Evolutionary conservation across 2,888 invertebrate species (phyloP), one percentile per base, ranked within the genome.

Genomic region (Sphinx pinastri): DNA sequence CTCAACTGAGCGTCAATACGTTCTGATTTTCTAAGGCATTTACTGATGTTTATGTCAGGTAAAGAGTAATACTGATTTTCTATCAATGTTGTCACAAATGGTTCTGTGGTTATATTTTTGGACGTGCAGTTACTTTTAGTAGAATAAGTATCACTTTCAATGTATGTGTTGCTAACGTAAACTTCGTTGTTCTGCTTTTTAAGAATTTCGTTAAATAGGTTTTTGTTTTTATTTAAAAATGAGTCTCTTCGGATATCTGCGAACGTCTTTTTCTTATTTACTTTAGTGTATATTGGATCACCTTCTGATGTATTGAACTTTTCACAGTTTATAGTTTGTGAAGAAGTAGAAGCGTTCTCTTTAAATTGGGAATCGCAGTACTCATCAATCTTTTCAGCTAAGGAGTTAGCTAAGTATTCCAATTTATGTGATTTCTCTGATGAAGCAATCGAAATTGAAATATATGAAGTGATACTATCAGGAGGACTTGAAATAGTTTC

Each of bases 51-150:
- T 66, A 96, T 95, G 85, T 96, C 96, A 11, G 96, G 96, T 74
- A 96, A 88, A 31, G 96, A 96, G 86, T 95, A 95, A 81, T 96
- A 97, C 83, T 96, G 96, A 84, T 96, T 96, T 84, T 96, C 95
- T 73, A 94, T 91, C 73, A 96, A 85, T 49, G 94, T 94, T 38
- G 94, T 90, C 13, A 93, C 92, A 77, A 90, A 94, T 52, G 94
- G 94, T 83, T 94, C 94, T 69, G 93, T 93, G 47, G 92, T 93
- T 77, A 91, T 94, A 76, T 92, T 94, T 84, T 87, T 94, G 70
- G 89, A 94, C 71, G 86, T 92, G 77, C 88, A 90, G 71, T 90
- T 86, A 73, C 84, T 90, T 80, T 89, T 90, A 63, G 87, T 87
- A 67, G 89, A 89, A 77, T 87, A 90, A 70, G 86, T 89, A 71